Conservation (phyloP, 2,113 vertebrate genomes). For the Pongo abelii region DNA sequence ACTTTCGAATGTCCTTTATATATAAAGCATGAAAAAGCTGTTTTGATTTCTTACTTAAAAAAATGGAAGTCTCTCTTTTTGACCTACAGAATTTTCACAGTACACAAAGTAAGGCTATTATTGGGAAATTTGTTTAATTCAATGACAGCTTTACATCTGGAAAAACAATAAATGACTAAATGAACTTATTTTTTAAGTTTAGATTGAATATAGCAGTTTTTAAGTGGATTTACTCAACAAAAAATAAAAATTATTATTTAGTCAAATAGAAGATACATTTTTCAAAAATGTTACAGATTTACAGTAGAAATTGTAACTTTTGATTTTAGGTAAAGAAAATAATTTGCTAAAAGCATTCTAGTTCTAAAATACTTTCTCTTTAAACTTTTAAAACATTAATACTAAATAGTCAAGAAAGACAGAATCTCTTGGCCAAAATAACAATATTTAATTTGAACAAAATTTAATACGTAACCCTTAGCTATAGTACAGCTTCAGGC, state of each 20-base stretch:
- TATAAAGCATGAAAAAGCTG: not conserved
- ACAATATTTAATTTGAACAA: not conserved
- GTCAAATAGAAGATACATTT: not conserved
- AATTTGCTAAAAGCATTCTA: not conserved
- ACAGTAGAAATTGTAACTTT: not conserved
- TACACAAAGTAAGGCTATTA: not conserved
- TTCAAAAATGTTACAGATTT: not conserved
- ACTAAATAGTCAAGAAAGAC: not conserved
- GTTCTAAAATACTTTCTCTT: not conserved
- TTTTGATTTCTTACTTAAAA: not conserved
- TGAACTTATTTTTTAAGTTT: not conserved
- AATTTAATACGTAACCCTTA: not conserved
- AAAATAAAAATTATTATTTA: not conserved
- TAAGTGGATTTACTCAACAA: not conserved
- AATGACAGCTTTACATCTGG: not conserved
- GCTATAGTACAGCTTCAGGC: not conserved
- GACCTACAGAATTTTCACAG: not conserved
- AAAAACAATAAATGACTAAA: not conserved
- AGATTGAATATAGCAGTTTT: not conserved
- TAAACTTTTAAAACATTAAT: not conserved
- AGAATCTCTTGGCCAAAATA: not conserved
- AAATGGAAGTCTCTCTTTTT: not conserved
- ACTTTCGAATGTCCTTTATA: not conserved
- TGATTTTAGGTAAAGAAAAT: not conserved
- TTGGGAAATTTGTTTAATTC: not conserved